A percentile compares a stretch with the other conserved stretches of the same genome.
Conservation (phyloP, 1,140 invertebrate genomes). For the Delia radicum region DNA sequence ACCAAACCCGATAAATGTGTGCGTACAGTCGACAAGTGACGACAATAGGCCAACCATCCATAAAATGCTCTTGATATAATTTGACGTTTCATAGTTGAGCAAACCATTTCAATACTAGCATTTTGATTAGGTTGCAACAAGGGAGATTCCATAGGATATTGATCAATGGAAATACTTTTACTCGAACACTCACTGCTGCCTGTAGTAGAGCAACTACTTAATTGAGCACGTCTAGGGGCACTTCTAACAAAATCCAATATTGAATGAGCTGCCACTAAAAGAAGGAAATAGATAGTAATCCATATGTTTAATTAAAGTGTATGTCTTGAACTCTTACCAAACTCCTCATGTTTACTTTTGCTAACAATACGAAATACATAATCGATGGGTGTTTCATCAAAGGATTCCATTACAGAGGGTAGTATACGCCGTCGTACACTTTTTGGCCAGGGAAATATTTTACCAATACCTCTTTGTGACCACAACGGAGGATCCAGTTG, state of each 20-base stretch:
- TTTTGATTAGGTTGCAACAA: constrained; percentile 53
- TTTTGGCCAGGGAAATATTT: constrained; percentile 73
- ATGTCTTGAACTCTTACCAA: constrained; percentile 59
- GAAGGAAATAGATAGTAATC: background rate
- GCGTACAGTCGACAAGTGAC: constrained; percentile 87
- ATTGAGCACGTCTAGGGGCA: constrained; percentile 46
- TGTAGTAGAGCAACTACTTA: constrained; percentile 55
- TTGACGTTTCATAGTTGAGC: constrained; percentile 90
- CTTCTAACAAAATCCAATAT: constrained; percentile 53
- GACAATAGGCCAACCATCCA: constrained; percentile 92
- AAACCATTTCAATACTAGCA: constrained; percentile 71
- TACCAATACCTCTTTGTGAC: constrained; percentile 79
- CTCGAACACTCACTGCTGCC: constrained; percentile 54
- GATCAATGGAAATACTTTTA: constrained; percentile 54
- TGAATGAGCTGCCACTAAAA: constrained; percentile 47
- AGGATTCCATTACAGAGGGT: constrained; percentile 63
- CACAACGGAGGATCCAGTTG: constrained; percentile 90
- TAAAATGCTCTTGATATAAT: constrained; percentile 95
- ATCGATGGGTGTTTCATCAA: constrained; percentile 71
- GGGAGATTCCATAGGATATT: constrained; percentile 48
- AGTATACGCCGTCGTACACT: constrained; percentile 64
- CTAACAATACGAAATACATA: constrained; percentile 89
- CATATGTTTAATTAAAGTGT: background rate
- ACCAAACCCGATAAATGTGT: constrained; percentile 91
- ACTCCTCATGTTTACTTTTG: constrained; percentile 73